Base-by-base conservation (phyloP, 2,888 invertebrate genomes). In the Coleophora flavipennella region DNA sequence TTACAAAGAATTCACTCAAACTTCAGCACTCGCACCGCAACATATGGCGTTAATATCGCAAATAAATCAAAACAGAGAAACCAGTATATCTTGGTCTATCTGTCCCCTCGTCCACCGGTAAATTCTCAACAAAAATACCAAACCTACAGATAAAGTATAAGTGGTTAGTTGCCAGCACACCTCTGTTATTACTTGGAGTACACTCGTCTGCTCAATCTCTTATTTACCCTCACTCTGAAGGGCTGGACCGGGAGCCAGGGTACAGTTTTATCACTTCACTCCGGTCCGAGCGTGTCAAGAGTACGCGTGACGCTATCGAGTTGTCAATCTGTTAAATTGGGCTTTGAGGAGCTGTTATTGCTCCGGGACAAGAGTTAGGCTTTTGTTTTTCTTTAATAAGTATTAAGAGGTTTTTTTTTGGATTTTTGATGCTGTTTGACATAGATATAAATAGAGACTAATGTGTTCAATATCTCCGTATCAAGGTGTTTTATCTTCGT, bases 171-270 rank as follows among this genome's bases (percentile, higher is more conserved):
- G 13, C 29, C 11, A 10, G 27, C 31, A 49, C 51, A 51, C 54
- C 48, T 53, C 47, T 43, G 63, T 62, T 67, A 65, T 67, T 63
- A 66, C 57, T 61, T 60, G 50, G 52, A 67, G 67, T 52, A 54
- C 45, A 51, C 59, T 66, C 52, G 51, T 56, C 50, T 55, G 55
- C 48, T 53, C 58, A 62, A 59, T 55, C 62, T 58, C 51, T 51
- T 54, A 27, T 34, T 28, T 38, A 8, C 11, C 11, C 39, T 31
- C 29, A 11, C 9, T 33, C 20, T 20, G 20, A 6, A 33, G 35
- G 26, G 33, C 34, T 11, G 14, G 8, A 6, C 20, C 38, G 39
- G 36, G 41, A 39, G 42, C 39, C 32, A 3, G 42, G 39, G 25
- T 20, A 34, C 39, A 34, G 35, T 43, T 39, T 42, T 38, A 40